phyloP scores from a whole-genome alignment of 2,888 invertebrate species.

The Piscicola geometra region DNA sequence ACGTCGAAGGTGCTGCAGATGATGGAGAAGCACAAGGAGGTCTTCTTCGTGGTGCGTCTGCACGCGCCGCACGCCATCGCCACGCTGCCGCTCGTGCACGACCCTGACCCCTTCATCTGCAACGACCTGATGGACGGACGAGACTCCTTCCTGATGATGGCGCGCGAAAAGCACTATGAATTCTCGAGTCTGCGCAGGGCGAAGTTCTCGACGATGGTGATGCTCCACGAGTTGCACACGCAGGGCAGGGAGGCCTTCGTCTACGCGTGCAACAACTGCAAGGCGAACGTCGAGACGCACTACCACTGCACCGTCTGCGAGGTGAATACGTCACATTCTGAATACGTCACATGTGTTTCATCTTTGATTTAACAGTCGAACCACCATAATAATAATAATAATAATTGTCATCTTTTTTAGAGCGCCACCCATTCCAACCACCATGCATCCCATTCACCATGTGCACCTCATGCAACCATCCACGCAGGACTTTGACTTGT shows the following conservation, averaged over 20 bases:
- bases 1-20: constrained; percentile 95
- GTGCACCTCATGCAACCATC: background rate
- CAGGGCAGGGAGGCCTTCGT: constrained; percentile 96
- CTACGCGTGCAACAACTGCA: constrained; percentile 97
- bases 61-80: constrained; percentile 84
- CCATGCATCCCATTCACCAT: background rate
- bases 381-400: too few species aligned
- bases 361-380: too few species aligned
- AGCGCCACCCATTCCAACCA: background rate
- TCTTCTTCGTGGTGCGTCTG: constrained; percentile 97
- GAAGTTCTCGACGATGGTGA: constrained; percentile 90
- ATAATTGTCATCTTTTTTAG: background rate
- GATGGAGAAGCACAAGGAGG: constrained; percentile 99
- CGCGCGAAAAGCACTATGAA: constrained; percentile 96
- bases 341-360: background rate
- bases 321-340: constrained; percentile 64
- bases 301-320: constrained; percentile 94
- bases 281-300: constrained; percentile 87
- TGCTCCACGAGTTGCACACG: constrained; percentile 96
- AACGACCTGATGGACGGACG: constrained; percentile 99
- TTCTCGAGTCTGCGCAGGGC: constrained; percentile 91
- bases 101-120: constrained; percentile 88
- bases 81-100: constrained; percentile 81
- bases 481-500: constrained; percentile 86
- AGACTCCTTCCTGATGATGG: constrained; percentile 93